Conservation (phyloP, 2,888 invertebrate species). For the Xiphydria camelus region DNA sequence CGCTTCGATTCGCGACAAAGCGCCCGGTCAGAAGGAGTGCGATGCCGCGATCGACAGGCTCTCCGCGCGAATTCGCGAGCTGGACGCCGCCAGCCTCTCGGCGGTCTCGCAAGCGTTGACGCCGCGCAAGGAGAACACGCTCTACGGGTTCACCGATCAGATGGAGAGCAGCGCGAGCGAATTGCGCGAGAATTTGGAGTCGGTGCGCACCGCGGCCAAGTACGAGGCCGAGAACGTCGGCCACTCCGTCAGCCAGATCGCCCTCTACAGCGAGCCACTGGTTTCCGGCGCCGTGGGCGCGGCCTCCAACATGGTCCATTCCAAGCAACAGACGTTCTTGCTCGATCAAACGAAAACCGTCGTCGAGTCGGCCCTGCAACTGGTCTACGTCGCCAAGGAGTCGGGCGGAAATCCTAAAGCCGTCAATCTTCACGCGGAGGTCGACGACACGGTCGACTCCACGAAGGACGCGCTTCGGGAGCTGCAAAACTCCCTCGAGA, state of each 20-base stretch:
- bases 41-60: conserved; percentile 80
- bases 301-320: conserved; percentile 86
- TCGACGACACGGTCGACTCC: conserved; percentile 79
- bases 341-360: conserved; percentile 94
- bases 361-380: conserved; percentile 86
- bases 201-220: conserved; percentile 82
- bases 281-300: conserved; percentile 84
- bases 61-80: conserved; percentile 72
- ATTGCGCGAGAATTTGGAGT: conserved; percentile 82
- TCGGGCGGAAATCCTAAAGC: conserved; percentile 95
- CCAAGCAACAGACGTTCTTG: conserved; percentile 81
- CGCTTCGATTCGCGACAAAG: conserved; percentile 90
- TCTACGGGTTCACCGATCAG: conserved; percentile 77
- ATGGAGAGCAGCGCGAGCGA: conserved; percentile 80
- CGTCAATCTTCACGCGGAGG: conserved; percentile 74
- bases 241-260: conserved; percentile 78
- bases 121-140: conserved; percentile 71
- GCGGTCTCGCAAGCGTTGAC: conserved; percentile 81
- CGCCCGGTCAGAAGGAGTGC: conserved; percentile 95
- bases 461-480: conserved; percentile 82
- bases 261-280: conserved; percentile 83
- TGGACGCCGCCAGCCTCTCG: conserved; percentile 86
- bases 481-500: conserved; percentile 77
- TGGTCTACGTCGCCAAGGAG: conserved; percentile 83
- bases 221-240: conserved; percentile 92